Conservation (phyloP, 2,888 invertebrate species). For the Dryadula phaetusa region DNA sequence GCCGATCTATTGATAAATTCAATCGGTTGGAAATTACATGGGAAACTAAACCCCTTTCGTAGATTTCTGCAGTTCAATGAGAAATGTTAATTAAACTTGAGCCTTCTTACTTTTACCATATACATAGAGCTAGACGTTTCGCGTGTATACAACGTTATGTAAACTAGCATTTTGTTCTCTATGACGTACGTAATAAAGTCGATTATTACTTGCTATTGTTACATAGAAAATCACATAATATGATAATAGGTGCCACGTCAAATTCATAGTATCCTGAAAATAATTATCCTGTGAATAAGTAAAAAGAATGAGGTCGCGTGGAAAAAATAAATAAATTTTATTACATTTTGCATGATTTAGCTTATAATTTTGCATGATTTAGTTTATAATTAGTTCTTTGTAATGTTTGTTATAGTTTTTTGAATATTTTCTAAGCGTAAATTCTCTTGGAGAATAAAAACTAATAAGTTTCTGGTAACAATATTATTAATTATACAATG, state of each 20-base stretch:
- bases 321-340: not conserved
- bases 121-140: conserved; percentile 32
- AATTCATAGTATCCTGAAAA: conserved; percentile 43
- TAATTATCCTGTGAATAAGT: conserved; percentile 39
- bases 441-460: too few species aligned
- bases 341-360: not conserved
- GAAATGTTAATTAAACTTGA: conserved; percentile 30
- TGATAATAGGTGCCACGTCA: conserved; percentile 33
- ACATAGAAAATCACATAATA: conserved; percentile 37
- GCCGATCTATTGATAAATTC: conserved; percentile 12
- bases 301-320: conserved; percentile 8
- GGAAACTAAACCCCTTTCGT: conserved; percentile 23
- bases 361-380: not conserved
- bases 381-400: not conserved
- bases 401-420: not conserved
- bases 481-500: too few species aligned
- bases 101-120: conserved; percentile 27
- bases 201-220: conserved; percentile 31
- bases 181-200: conserved; percentile 25
- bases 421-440: too few species aligned
- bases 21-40: conserved; percentile 18
- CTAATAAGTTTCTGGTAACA: too few species aligned
- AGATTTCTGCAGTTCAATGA: conserved; percentile 27
- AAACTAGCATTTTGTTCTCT: conserved; percentile 33
- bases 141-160: conserved; percentile 25